Base-by-base conservation (phyloP, 2,888 invertebrate species). In the Agrochola litura region DNA sequence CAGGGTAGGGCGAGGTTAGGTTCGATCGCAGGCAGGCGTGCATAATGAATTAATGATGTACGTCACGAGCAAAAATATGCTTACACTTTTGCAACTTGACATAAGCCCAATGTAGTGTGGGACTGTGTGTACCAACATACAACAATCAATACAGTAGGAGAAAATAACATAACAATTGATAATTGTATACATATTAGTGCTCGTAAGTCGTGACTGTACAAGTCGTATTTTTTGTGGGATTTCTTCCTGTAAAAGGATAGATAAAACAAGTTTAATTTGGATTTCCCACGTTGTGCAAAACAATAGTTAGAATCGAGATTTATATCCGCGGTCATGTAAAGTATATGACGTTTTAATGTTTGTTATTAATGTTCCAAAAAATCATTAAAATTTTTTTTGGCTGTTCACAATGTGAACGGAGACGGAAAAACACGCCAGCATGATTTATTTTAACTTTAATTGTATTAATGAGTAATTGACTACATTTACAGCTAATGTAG, bases 1-100 rank as follows among this genome's bases (percentile, higher is more conserved):
- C 69, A 76, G 76, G 74, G 69, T 72, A 65, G 43, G 64, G 71
- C 49, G 46, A 69, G 84, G 80, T 74, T 65, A 63, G 83, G 86
- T 78, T 25, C 30, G 10, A 69, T 68, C 61, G 88, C 78, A 63
- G 58, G 88, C 78, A 63, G 63, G 82, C 88, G 41, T 70, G 58
- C 63, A 82, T 82, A 43, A 61, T 69, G 25, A 71, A n/a, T n/a
- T n/a, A n/a, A n/a, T n/a, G n/a, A n/a, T n/a, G n/a, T n/a, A n/a
- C n/a, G n/a, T n/a, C n/a, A n/a, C n/a, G n/a, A n/a, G n/a, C n/a
- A n/a, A n/a, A n/a, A n/a, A n/a, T n/a, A n/a, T n/a, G n/a, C n/a
- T n/a, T n/a, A n/a, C n/a, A n/a, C n/a, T n/a, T n/a, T n/a, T n/a
- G n/a, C n/a, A n/a, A n/a, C n/a, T n/a, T n/a, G n/a, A n/a, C n/a